phyloP scores from a whole-genome alignment of 2,797 vertebrate genomes.

The Lepilemur ruficaudatus region DNA sequence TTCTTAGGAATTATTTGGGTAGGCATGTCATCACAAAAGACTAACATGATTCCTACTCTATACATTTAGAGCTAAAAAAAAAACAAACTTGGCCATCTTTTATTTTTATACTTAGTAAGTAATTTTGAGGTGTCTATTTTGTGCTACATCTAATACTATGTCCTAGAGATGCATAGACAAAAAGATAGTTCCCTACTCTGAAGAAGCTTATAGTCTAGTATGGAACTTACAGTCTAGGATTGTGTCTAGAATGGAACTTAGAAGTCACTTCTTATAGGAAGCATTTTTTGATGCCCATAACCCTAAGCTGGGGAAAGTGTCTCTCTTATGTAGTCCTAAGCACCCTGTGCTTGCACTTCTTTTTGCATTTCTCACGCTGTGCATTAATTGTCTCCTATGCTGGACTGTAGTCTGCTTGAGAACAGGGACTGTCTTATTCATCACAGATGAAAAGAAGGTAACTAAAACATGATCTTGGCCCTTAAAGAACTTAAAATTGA shows the following conservation, averaged over 20 bases:
- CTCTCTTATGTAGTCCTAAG: not conserved
- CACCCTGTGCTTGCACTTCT: not conserved
- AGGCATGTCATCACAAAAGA: not conserved
- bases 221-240: not conserved
- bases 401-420: not conserved
- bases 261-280: not conserved
- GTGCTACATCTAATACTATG: not conserved
- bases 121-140: not conserved
- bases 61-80: not conserved
- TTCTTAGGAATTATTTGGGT: slow-evolving; percentile 25
- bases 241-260: not conserved
- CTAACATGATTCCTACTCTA: not conserved
- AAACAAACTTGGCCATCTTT: not conserved
- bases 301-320: not conserved
- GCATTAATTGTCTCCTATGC: not conserved
- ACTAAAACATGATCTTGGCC: not conserved
- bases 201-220: not conserved
- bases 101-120: not conserved
- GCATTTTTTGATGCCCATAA: not conserved
- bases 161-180: not conserved
- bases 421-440: not conserved
- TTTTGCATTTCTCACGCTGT: slow-evolving; percentile 17
- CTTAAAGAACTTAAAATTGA: slow-evolving; percentile 19
- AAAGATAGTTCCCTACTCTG: not conserved
- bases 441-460: not conserved